Base-by-base conservation (phyloP, 1,140 invertebrate species). In the Drosophila ananassae region DNA sequence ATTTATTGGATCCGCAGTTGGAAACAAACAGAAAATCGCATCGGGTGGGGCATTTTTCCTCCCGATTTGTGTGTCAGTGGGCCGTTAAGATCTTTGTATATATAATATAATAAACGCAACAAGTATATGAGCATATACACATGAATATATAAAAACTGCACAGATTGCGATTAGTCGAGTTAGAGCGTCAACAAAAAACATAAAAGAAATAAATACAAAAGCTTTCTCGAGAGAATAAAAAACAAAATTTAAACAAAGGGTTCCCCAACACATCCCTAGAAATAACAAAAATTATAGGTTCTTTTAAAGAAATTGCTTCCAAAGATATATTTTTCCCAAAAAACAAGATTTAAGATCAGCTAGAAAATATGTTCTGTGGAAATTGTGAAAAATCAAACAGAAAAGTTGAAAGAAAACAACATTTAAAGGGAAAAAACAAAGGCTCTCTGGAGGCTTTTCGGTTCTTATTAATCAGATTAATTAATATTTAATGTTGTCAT, bases 401-500 rank as follows among this genome's bases (percentile, higher is more conserved):
- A n/a, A 2, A 39, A 12, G 37, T 13, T 44, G 41, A 44, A 17
- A 44, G 17, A n/a, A 44, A 21, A 47, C 8, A 22, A 47, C 3
- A 9, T 9, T 2, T 9, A 17, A 55, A 21, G 41, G 37, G 46
- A 12, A 30, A 44, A 39, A 50, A 50, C 37, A 28, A 55, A 32
- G 44, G 28, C 39, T 56, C 46, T 39, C 37, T 77, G 57, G 48
- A 81, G 69, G 55, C 82, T 24, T 53, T 63, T 63, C 56, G 55
- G 58, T 64, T 66, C 51, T 59, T 73, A 84, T 73, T 79, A 89
- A 73, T 56, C 79, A 82, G 83, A 87, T 87, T 87, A 87, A 87
- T 87, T 87, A 71, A 87, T 82, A 89, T 87, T 87, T 89, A 87
- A 87, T 82, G 85, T 87, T 87, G 83, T 89, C 82, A 87, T 76